Evolutionary conservation across 1,140 invertebrate species (phyloP), one percentile per base, ranked within the genome.

Genomic region (Tribolium castaneum): DNA sequence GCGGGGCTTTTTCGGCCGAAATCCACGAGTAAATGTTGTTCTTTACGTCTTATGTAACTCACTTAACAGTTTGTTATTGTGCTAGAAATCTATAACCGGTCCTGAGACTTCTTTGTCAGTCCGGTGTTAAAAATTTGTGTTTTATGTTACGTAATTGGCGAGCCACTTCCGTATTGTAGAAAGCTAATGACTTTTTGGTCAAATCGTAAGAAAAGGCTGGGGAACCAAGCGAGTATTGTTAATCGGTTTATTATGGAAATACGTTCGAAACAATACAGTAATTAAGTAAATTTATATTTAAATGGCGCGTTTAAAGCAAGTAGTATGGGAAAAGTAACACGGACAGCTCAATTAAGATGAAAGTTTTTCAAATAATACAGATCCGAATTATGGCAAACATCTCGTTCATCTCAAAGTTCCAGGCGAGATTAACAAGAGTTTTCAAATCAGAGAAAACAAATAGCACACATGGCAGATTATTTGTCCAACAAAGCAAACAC

Each of bases 31-130:
- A 52, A 52, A 52, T 14, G 12, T 19, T 19, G 13, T 52, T 52
- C 51, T 59, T 59, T 13, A 4, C 25, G 1, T 35, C n/a, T 66
- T 66, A 66, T 35, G 59, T 66, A 66, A 66, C 4, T 7, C 35
- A 9, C 10, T 45, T 45, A 45, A 59, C 54, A 59, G 22, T 59
- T 19, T 66, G 59, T 66, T 66, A 66, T 66, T 66, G 59, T 66
- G 30, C 59, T 66, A 66, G 59, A 66, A 35, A 66, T 66, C 59
- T 66, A 66, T 66, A 66, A 66, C 59, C 59, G 59, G 59, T 66
- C 59, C 59, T 66, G 25, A 30, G 25, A 30, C 25, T 66, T 66
- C 25, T 66, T 25, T 35, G 34, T 66, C 59, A 12, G 30, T 9
- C 22, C 1, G 16, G 2, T 35, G 59, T 35, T 66, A 66, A 66